phyloP scores from a whole-genome alignment of 2,888 invertebrate genomes.

The Andrena bucephala region DNA sequence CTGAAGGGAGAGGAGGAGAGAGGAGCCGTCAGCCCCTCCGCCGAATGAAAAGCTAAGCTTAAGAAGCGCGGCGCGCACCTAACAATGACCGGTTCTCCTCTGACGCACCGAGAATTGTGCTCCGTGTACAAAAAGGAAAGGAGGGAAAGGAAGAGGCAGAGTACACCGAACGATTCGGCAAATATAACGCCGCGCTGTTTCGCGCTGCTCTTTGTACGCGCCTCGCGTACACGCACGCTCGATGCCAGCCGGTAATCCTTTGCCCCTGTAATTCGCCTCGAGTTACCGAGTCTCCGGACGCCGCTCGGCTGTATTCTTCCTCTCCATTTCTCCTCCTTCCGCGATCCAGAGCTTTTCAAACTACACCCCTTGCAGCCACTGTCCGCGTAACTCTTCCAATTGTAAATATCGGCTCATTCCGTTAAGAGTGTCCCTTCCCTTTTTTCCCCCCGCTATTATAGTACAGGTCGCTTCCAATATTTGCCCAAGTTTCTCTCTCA shows the following conservation, averaged over 20 bases:
- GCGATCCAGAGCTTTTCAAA: slow-evolving; percentile 10
- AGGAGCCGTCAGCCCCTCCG: slow-evolving; percentile 20
- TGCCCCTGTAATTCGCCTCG: slow-evolving; percentile 35
- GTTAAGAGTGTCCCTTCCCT: background rate
- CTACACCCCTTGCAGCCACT: background rate
- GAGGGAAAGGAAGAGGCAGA: background rate
- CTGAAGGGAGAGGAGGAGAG: slow-evolving; percentile 5
- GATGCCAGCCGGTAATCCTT: background rate
- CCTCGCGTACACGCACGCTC: slow-evolving; percentile 5
- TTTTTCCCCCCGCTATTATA: background rate
- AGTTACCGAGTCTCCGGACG: slow-evolving; percentile 25
- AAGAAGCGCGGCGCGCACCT: slow-evolving; percentile 19
- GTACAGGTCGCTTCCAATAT: too few relatives aligned
- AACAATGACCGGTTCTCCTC: slow-evolving; percentile 56
- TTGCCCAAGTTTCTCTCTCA: slow-evolving; percentile 2
- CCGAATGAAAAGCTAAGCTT: slow-evolving; percentile 52
- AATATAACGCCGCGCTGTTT: slow-evolving; percentile 45
- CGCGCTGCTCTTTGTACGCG: slow-evolving; percentile 44
- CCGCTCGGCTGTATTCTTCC: background rate
- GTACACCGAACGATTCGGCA: slow-evolving; percentile 44
- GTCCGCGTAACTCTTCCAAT: background rate
- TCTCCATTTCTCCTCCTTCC: background rate
- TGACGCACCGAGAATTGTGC: slow-evolving; percentile 43
- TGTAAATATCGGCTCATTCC: background rate
- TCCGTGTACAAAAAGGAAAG: slow-evolving; percentile 12